Conservation (phyloP, 2,113 vertebrate genomes). For the Cyprinodon variegatus region DNA sequence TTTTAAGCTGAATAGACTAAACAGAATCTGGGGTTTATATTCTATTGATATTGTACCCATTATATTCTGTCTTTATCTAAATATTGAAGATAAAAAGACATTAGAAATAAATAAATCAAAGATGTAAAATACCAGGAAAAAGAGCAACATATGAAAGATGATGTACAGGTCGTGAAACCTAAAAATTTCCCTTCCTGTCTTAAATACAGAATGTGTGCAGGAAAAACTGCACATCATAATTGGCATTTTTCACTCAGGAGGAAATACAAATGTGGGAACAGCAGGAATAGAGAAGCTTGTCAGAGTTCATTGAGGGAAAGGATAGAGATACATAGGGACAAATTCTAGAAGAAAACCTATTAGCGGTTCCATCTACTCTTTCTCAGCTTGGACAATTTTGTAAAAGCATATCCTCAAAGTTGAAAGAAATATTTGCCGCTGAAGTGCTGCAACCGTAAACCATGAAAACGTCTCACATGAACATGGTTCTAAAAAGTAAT, state of each 20-base stretch:
- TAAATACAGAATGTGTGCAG: background rate
- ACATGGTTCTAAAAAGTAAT: background rate
- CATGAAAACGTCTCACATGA: background rate
- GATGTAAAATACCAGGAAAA: background rate
- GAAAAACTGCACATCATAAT: background rate
- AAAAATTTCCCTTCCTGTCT: background rate
- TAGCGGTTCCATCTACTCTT: background rate
- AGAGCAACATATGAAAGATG: background rate
- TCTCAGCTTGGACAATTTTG: background rate
- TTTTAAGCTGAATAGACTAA: no score
- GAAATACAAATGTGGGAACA: background rate
- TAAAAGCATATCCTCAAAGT: background rate
- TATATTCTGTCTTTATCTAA: no score
- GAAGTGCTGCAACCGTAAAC: background rate
- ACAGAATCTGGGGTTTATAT: no score
- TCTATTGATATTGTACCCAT: no score
- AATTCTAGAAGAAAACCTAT: background rate
- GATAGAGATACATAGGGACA: background rate
- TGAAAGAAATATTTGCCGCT: background rate
- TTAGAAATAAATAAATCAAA: no score
- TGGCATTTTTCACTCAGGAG: no score
- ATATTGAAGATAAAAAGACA: no score
- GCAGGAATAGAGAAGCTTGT: background rate
- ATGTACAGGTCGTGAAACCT: background rate
- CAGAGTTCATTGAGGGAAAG: background rate